Conservation (phyloP, 1,140 invertebrate species). For the Microvelia longipes region DNA sequence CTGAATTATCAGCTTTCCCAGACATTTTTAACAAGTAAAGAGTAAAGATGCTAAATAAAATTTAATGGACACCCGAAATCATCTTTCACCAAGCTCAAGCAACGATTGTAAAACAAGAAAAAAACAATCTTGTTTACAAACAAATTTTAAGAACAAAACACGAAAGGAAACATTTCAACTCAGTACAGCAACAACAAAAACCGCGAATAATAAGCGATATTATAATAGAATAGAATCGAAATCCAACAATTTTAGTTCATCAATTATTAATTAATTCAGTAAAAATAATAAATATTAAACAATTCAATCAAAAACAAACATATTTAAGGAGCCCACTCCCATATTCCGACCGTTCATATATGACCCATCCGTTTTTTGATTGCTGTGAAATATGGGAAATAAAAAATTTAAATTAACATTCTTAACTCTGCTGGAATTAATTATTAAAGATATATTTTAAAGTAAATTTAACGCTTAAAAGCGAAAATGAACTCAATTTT, state of each 20-base stretch:
- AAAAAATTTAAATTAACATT: neutral
- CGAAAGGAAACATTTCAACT: neutral
- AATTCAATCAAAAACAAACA: neutral
- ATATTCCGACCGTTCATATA: slow-evolving; percentile 9
- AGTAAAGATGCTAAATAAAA: neutral
- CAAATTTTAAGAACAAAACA: neutral
- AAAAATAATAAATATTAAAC: neutral
- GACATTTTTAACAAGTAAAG: neutral
- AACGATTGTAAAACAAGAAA: too few species aligned
- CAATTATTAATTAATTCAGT: neutral
- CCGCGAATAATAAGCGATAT: neutral
- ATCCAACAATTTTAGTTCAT: neutral
- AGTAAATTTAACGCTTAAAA: too few species aligned
- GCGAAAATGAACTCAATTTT: neutral
- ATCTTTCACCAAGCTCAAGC: too few species aligned
- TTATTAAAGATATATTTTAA: neutral
- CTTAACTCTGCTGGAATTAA: neutral
- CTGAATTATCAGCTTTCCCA: neutral
- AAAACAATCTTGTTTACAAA: neutral
- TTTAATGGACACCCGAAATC: neutral
- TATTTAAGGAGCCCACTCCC: slow-evolving; percentile 12
- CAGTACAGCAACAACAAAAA: neutral
- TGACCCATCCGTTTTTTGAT: neutral
- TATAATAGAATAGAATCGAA: too few species aligned
- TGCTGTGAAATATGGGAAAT: neutral